These are phyloP conservation scores for Bedellia somnulentella DNA, from an alignment of 2,888 invertebrate species.

Conservation along the genomic window DNA sequence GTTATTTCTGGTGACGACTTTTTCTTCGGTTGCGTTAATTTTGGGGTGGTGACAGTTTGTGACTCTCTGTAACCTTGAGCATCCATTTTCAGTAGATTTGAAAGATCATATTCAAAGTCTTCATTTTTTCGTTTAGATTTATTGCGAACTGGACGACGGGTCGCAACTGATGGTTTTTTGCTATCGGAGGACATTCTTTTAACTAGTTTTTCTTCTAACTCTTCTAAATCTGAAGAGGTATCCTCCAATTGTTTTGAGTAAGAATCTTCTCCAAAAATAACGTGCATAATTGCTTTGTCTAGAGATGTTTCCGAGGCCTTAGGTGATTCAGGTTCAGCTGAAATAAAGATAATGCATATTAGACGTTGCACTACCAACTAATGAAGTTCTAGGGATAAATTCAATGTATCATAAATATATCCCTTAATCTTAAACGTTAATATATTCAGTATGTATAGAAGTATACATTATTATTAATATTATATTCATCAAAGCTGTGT, in stretches of 20 bases:
- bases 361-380: too few species aligned
- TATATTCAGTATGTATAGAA: too few species aligned
- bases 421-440: too few species aligned
- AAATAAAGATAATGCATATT: constrained; percentile 15
- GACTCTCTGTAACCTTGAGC: constrained; percentile 49
- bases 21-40: constrained; percentile 28
- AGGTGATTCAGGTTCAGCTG: constrained; percentile 23
- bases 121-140: constrained; percentile 66
- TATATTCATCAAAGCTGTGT: too few species aligned
- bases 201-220: constrained; percentile 26
- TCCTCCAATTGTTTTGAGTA: constrained; percentile 38
- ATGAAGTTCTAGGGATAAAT: too few species aligned
- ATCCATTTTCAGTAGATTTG: constrained; percentile 57
- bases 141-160: constrained; percentile 64
- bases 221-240: constrained; percentile 50
- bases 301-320: constrained; percentile 17
- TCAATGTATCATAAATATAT: too few species aligned
- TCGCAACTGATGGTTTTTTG: constrained; percentile 21
- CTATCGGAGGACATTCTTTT: constrained; percentile 18
- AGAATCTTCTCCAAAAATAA: constrained; percentile 18
- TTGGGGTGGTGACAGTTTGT: constrained; percentile 19
- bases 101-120: constrained; percentile 74
- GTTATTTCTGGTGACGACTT: constrained; percentile 22
- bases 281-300: constrained; percentile 17
- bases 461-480: too few species aligned